Evolutionary conservation across 2,113 vertebrate genomes (phyloP).

Genomic region (Hypocryptadius cinnamomeus): DNA sequence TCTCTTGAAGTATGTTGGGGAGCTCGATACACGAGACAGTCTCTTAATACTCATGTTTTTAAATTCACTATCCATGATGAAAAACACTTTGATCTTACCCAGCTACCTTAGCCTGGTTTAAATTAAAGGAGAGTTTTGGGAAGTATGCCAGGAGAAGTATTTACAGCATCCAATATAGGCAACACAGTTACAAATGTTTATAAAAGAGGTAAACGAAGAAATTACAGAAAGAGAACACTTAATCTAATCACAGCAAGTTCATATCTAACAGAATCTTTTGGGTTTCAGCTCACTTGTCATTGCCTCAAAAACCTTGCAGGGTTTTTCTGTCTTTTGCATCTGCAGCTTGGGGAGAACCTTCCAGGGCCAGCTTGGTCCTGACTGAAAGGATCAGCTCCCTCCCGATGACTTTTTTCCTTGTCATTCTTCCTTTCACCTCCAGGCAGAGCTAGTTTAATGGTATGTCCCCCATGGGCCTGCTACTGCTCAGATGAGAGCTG

Average conservation of each 20-base stretch:
- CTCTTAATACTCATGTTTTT: not conserved
- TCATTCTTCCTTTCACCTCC: not conserved
- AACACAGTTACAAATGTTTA: conserved; percentile 32
- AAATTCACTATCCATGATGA: not conserved
- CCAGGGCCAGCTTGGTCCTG: not conserved
- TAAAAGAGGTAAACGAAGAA: not conserved
- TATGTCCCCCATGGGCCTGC: accelerated
- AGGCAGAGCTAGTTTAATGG: not conserved
- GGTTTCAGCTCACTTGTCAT: not conserved
- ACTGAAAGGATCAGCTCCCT: not conserved
- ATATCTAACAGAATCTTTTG: not conserved
- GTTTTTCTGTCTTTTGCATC: not conserved
- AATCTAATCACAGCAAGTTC: conserved; percentile 30
- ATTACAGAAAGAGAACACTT: conserved; percentile 34
- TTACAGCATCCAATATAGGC: not conserved
- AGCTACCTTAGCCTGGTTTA: conserved; percentile 16
- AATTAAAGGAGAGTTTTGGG: conserved; percentile 21
- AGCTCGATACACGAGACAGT: not conserved
- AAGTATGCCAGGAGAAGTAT: conserved; percentile 1
- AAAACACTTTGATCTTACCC: not conserved
- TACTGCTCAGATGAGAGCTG: not conserved
- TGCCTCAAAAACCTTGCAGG: not conserved
- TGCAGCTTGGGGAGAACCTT: not conserved
- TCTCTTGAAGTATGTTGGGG: not conserved
- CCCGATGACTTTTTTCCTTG: not conserved